Evolutionary conservation across 2,888 invertebrate genomes (phyloP), one percentile per base, ranked within the genome.

Genomic region (Scaeva pyrastri): DNA sequence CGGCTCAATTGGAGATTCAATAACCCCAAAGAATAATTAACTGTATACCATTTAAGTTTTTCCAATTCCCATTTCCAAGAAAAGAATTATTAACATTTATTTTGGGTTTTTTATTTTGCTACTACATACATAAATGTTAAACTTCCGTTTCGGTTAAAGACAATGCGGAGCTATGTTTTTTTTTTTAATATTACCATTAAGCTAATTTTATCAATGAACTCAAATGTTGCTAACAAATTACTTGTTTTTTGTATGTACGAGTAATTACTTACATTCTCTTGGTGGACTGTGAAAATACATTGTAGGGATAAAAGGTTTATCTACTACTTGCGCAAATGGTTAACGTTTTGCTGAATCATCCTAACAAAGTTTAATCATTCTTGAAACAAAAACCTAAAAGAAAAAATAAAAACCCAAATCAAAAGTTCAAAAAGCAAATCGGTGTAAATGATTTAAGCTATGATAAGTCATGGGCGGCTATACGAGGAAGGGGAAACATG

Each of bases 181-280:
- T 6, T 14, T 50, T 21, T 56, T 5, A 31, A 31, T 8, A 31
- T n/a, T n/a, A n/a, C 55, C 55, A 56, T 56, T 56, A 31, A 56
- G 56, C 5, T n/a, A 56, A 56, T 16, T 56, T 56, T 16, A 56
- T 56, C 56, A 31, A 26, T 31, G 56, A 26, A 56, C 16, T 14
- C 14, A 50, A 50, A 23, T 50, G 31, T 1, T 31, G 31, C 8
- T 31, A 31, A 5, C 6, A 5, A 31, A 31, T 31, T 31, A 31
- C n/a, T 31, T 31, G 7, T 31, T 3, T 26, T 26, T 26, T 31
- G 5, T 3, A 31, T 4, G 5, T 31, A 31, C 8, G n/a, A n/a
- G 31, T 31, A 31, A 4, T 31, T 12, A 48, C 19, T 50, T 21
- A 21, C 14, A 21, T 50, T 50, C 50, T 50, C 12, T 39, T 50